These are phyloP conservation scores for Gavia stellata DNA, from an alignment of 2,113 vertebrate species.

Conservation along the genomic window DNA sequence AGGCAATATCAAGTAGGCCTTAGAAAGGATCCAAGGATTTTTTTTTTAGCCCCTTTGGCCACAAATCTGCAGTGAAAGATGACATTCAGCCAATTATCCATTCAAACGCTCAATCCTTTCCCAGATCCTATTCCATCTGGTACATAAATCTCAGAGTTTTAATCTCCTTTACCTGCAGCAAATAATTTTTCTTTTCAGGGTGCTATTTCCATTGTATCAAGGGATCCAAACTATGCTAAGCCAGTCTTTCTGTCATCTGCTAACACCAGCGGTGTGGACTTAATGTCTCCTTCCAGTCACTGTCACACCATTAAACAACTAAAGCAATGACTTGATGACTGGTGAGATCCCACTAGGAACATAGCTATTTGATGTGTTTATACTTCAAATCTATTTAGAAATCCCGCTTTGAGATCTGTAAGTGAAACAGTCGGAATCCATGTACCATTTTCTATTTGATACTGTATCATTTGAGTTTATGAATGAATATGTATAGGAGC, in stretches of 20 bases:
- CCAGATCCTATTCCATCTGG: neutral
- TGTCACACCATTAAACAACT: neutral
- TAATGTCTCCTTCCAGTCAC: neutral
- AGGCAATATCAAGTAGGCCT: neutral
- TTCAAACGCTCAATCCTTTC: neutral
- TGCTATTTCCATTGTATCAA: neutral
- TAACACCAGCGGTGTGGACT: neutral
- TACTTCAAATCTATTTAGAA: neutral
- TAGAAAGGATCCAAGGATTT: neutral
- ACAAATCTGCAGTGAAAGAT: neutral
- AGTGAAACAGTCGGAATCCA: neutral
- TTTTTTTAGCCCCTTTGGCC: conserved; percentile 4
- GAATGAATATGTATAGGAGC: neutral
- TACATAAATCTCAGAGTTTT: neutral
- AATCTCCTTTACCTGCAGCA: conserved; percentile 32
- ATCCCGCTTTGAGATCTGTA: neutral
- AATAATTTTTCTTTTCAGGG: too few species aligned
- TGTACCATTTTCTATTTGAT: neutral
- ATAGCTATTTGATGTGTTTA: neutral
- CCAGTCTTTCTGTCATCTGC: neutral
- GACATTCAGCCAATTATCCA: neutral
- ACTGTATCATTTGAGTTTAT: neutral
- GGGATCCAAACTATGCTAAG: neutral
- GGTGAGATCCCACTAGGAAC: neutral
- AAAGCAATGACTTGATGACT: neutral